phyloP scores from a whole-genome alignment of 23 tunicate genomes.

The Phallusia fumigata region DNA sequence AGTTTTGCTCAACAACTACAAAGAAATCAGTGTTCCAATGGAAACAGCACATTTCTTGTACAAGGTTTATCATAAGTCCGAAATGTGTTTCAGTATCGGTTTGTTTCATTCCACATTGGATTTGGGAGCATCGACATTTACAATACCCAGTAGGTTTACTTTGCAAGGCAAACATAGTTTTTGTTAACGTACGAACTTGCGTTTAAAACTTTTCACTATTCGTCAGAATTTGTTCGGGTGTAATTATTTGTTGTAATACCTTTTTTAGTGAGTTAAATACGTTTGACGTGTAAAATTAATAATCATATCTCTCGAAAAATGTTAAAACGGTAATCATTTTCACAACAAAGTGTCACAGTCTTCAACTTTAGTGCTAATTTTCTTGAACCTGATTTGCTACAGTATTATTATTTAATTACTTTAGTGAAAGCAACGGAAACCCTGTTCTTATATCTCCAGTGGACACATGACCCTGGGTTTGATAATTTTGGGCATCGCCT shows the following conservation, averaged over 20 bases:
- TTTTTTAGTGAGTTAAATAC: no score
- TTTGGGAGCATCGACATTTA: neutral
- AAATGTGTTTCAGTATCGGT: neutral
- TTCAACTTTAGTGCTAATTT: no score
- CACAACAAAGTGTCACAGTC: no score
- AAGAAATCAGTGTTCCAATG: neutral
- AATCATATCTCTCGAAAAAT: no score
- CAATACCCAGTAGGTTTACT: neutral
- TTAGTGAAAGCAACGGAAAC: neutral
- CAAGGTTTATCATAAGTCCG: neutral
- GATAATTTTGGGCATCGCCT: neutral
- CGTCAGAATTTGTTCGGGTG: no score
- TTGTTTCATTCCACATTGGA: neutral
- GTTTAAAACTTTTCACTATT: no score
- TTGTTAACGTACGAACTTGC: no score
- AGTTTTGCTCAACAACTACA: neutral
- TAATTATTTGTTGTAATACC: no score
- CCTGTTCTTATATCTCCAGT: neutral
- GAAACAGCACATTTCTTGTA: neutral
- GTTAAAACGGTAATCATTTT: no score
- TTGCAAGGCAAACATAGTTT: no score
- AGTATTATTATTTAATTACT: neutral
- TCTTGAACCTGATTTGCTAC: no score
- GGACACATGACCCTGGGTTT: neutral
- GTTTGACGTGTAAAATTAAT: no score